Evolutionary conservation across 2,113 vertebrate species (phyloP).

Genomic region (Mus pahari): DNA sequence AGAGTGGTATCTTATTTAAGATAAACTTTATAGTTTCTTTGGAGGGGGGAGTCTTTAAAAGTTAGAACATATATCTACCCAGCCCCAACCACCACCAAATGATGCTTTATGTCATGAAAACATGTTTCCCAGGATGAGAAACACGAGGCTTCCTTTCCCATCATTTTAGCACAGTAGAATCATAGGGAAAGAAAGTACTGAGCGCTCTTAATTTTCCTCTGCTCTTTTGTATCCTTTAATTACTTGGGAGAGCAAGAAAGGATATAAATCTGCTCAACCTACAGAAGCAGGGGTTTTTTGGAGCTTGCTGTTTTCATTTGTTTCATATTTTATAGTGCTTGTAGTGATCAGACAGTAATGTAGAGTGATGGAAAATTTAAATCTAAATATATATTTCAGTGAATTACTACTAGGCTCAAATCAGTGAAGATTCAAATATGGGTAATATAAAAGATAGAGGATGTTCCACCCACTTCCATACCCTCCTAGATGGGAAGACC

Average conservation of each 20-base stretch:
- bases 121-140: background rate
- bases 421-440: background rate
- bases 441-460: background rate
- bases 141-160: background rate
- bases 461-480: background rate
- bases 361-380: slow-evolving; percentile 48
- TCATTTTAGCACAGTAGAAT: background rate
- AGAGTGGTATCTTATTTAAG: slow-evolving; percentile 64
- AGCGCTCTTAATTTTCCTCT: background rate
- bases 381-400: slow-evolving; percentile 51
- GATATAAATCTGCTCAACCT: background rate
- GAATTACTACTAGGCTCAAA: slow-evolving; percentile 34
- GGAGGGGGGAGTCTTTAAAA: slow-evolving; percentile 35
- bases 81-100: background rate
- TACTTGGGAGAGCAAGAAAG: slow-evolving; percentile 26
- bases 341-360: slow-evolving; percentile 13
- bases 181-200: background rate
- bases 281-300: slow-evolving; percentile 29
- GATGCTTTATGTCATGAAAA: background rate
- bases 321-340: slow-evolving; percentile 53
- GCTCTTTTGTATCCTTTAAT: slow-evolving; percentile 38
- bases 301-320: slow-evolving; percentile 26
- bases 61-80: slow-evolving; percentile 28
- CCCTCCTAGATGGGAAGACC: background rate
- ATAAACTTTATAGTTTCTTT: slow-evolving; percentile 27